Percentiles rank a stretch among this genome's conserved stretches.
phyloP scores from a whole-genome alignment of 1,140 invertebrate species.

The Phthorimaea operculella region DNA sequence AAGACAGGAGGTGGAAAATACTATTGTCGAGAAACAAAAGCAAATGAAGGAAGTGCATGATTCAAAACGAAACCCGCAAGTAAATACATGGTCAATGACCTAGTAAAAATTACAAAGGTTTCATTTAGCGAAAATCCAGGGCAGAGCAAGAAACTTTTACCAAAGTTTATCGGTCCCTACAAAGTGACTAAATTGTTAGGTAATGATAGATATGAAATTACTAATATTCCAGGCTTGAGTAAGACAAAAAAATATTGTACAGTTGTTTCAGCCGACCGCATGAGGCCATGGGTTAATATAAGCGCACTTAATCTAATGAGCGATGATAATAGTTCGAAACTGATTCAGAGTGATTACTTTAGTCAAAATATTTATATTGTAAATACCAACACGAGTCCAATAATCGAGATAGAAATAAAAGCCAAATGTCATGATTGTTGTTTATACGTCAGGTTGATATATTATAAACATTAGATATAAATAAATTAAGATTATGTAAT shows the following conservation, averaged over 20 bases:
- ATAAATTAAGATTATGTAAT: not conserved
- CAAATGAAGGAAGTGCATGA: not conserved
- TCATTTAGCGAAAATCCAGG: conserved; percentile 1
- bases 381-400: not conserved
- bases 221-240: not conserved
- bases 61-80: not conserved
- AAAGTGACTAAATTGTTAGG: not conserved
- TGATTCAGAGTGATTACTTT: not conserved
- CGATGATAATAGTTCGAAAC: not conserved
- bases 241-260: not conserved
- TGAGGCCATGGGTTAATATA: not conserved
- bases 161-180: not conserved
- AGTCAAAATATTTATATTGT: not conserved
- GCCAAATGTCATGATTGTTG: not conserved
- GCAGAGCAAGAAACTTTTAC: not conserved
- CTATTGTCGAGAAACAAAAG: not conserved
- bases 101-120: conserved; percentile 4
- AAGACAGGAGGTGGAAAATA: not conserved
- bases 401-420: not conserved
- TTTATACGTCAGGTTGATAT: not conserved
- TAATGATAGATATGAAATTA: not conserved
- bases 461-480: not conserved
- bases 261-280: not conserved
- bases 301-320: not conserved
- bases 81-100: not conserved